Evolutionary conservation across 2,113 vertebrate species (phyloP), one percentile per base, ranked within the genome.

Genomic region (Phalacrocorax carbo): DNA sequence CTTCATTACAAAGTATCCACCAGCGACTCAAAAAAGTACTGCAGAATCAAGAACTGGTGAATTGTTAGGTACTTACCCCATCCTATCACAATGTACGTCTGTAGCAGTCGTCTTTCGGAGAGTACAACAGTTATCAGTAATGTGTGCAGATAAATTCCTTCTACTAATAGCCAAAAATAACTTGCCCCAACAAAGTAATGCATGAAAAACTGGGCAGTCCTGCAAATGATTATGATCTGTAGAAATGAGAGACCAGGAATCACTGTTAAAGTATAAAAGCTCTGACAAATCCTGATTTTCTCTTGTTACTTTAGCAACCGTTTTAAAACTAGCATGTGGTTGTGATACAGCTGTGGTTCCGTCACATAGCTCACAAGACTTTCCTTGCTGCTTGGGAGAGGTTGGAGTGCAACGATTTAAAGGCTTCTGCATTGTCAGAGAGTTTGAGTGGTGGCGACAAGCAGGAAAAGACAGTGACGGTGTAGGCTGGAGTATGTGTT

Each of bases 111-210:
- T 66, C 97, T 98, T 77, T 99, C 99, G 44, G 99, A 99, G 73
- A 99, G 96, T 10, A 99, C 98, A 3, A 98, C 98, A 7, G 99
- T 98, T 90, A 99, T 99, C 94, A 99, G 92, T 30, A 99, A 96
- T 0, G 98, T 98, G 15, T 99, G 98, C 61, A 99, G 99, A 61
- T 99, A 99, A 83, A 99, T 98, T 15, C 99, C 99, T 97, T 99
- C 99, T 10, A 99, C 99, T 82, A 99, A 95, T 1, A 99, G 98
- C 99, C 99, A 99, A 54, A 99, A 99, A 95, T 98, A 98, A 96
- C 99, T 99, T 95, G 99, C 98, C 7, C 98, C 99, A 84, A 99
- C 98, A 68, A 98, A 99, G 97, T 99, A 99, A 77, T 99, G 99
- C 98, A 99, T 98, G 77, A 98, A 98, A 69, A 99, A 97, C 82